These are phyloP conservation scores for Babyrousa celebensis DNA, from an alignment of 2,797 vertebrate species.

Conservation along the genomic window DNA sequence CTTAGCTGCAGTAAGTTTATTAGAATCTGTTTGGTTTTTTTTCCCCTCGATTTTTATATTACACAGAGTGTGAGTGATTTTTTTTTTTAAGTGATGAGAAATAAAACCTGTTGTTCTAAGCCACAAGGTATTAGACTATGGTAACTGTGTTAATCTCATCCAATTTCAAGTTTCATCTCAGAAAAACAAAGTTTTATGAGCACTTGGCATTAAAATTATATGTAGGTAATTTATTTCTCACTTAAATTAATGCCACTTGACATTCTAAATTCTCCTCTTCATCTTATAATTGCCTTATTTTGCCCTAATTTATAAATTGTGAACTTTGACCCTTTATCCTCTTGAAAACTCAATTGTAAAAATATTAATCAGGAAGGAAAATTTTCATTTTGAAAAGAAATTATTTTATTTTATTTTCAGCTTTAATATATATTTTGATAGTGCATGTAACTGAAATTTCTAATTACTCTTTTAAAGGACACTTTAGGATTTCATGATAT, in stretches of 20 bases:
- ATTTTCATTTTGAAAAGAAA: slow-evolving; percentile 44
- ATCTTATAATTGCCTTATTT: slow-evolving; percentile 79
- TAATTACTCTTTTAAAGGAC: slow-evolving; percentile 18
- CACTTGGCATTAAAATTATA: slow-evolving; percentile 70
- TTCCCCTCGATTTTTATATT: background rate
- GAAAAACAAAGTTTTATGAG: slow-evolving; percentile 59
- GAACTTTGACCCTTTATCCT: slow-evolving; percentile 72
- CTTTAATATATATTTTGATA: slow-evolving; percentile 54
- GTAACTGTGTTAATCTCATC: slow-evolving; percentile 50
- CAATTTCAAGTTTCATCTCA: slow-evolving; percentile 62
- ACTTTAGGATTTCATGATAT: slow-evolving; percentile 28
- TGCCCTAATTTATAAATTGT: slow-evolving; percentile 73
- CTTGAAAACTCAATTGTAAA: slow-evolving; percentile 60
- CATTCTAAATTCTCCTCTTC: slow-evolving; percentile 67
- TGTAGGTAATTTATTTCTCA: slow-evolving; percentile 63
- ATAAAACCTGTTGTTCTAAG: slow-evolving; percentile 5
- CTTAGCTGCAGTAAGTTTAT: slow-evolving; percentile 21
- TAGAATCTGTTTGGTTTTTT: background rate
- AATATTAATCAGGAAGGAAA: slow-evolving; percentile 64
- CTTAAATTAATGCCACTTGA: slow-evolving; percentile 81
- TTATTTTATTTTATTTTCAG: slow-evolving; percentile 49
- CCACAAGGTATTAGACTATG: background rate
- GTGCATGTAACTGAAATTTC: background rate
- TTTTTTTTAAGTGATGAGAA: background rate
- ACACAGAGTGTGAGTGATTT: background rate